phyloP scores from a whole-genome alignment of 2,888 invertebrate genomes.

The Tachina lurida region DNA sequence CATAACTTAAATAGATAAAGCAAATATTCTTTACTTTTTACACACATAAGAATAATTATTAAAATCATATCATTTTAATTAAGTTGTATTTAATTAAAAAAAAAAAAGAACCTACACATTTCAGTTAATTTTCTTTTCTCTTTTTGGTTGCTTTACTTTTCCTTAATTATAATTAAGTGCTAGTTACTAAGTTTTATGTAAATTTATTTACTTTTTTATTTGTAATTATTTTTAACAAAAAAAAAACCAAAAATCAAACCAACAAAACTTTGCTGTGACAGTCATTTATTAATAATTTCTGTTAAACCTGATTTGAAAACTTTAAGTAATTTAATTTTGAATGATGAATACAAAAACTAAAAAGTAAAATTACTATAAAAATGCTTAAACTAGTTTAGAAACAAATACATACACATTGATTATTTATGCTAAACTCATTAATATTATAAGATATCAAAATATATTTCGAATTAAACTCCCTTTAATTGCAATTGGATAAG shows the following conservation, averaged over 20 bases:
- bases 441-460: conserved; percentile 11
- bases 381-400: conserved; percentile 18
- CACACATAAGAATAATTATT: neutral
- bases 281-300: conserved; percentile 36
- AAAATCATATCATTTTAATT: conserved; percentile 59
- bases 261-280: conserved; percentile 73
- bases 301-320: neutral
- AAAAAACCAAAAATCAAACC: conserved; percentile 32
- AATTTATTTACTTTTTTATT: conserved; percentile 8
- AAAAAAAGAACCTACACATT: neutral
- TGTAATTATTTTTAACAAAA: conserved; percentile 30
- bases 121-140: neutral
- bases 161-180: neutral
- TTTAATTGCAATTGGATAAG: neutral
- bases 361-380: conserved; percentile 11
- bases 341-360: conserved; percentile 13
- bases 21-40: conserved; percentile 18
- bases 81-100: conserved; percentile 17
- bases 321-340: conserved; percentile 35
- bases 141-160: neutral
- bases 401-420: conserved; percentile 17
- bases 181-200: conserved; percentile 6
- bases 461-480: neutral
- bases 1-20: conserved; percentile 24
- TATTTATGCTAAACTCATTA: conserved; percentile 28